These are phyloP conservation scores for Augochlorella aurata DNA, from an alignment of 2,888 invertebrate species.

Conservation along the genomic window DNA sequence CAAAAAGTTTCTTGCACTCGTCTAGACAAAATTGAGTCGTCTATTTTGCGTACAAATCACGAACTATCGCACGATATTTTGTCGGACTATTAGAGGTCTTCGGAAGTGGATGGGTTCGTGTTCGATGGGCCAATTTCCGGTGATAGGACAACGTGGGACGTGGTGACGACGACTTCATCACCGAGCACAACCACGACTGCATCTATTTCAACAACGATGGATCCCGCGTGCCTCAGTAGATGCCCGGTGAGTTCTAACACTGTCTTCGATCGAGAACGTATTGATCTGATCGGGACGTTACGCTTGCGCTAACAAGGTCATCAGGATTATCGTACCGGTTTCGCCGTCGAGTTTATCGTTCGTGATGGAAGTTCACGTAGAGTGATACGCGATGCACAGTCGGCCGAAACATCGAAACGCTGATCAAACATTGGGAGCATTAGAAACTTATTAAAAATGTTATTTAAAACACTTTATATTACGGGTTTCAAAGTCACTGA, in stretches of 20 bases:
- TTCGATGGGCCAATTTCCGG: conserved; percentile 66
- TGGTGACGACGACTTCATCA: conserved; percentile 13
- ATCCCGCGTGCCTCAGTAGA: conserved; percentile 17
- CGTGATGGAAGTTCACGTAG: neutral
- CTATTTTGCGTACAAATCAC: no score
- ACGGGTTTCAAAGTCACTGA: no score
- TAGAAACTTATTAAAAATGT: no score
- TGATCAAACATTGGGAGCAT: no score
- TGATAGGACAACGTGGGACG: neutral
- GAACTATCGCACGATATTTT: neutral
- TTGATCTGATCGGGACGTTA: neutral
- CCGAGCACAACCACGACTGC: neutral
- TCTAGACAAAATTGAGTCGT: no score
- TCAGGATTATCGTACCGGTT: neutral
- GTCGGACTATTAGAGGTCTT: neutral
- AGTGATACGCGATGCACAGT: neutral
- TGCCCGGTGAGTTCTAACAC: conserved; percentile 59
- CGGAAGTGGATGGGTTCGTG: conserved; percentile 64
- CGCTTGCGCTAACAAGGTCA: neutral
- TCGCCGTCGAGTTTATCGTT: neutral
- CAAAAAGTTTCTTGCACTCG: no score
- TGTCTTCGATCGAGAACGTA: neutral
- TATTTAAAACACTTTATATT: no score
- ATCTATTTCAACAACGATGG: no score
- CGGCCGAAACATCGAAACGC: neutral